Evolutionary conservation across 92 coral and sea anemone species (phyloP), one percentile per base, ranked within the genome.

Genomic region (Paramuricea clavata): DNA sequence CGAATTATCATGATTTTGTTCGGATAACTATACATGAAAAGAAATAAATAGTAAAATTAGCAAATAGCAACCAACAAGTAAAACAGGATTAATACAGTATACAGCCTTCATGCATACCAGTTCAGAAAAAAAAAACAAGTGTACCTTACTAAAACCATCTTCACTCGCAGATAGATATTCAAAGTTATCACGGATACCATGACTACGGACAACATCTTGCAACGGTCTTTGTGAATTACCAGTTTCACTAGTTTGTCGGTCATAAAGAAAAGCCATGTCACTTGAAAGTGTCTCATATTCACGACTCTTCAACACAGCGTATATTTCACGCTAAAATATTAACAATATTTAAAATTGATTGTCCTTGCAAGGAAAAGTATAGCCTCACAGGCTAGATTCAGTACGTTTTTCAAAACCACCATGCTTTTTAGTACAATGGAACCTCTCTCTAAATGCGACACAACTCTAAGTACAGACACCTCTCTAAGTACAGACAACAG

Each of bases 241-340:
- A 43, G 79, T 42, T 22, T 43, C 6, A 2, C 33, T 0, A 13
- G 57, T 3, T 1, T 73, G 15, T 2, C 28, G n/a, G 25, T 73
- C 79, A 31, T 42, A 73, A 49, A 73, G 54, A 52, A 44, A 73
- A 33, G 5, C 79, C 26, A 73, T 73, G 35, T 42, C 79, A 42
- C 54, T 33, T 33, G 79, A 44, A 30, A 44, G 32, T 23, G 93
- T 86, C 36, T 92, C 93, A 61, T 95, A 91, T 80, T 95, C 98
- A 62, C 89, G 85, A 86, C 94, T 95, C 44, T 92, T 93, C 68
- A 94, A 69, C 6, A 91, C 96, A 81, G 90, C 85, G 81, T 91
- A 91, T 80, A 94, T 78, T 72, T 94, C 98, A 70, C 91, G 91
- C 98, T 94, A 68, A 9, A 87, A 83, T 27, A 71, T 11, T 42